A percentile compares a stretch with the other conserved stretches of the same genome.
These are phyloP conservation scores for Ptilonorhynchus violaceus DNA, from an alignment of 2,113 vertebrate genomes.

Conservation along the genomic window DNA sequence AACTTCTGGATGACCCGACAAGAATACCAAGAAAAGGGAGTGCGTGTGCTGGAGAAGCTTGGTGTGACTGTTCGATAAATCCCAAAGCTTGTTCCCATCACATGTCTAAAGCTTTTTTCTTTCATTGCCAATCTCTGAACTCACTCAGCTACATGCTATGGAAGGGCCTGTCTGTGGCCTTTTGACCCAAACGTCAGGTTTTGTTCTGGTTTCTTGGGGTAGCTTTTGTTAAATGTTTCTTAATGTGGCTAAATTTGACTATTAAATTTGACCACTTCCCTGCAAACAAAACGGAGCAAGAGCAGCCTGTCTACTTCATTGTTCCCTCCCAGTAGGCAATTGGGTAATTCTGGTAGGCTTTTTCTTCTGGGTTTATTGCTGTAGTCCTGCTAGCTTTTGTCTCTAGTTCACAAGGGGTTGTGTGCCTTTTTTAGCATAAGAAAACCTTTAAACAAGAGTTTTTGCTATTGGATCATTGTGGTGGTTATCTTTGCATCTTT, in stretches of 20 bases:
- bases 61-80: constrained; percentile 98
- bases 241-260: constrained; percentile 74
- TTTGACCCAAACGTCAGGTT: constrained; percentile 73
- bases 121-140: constrained; percentile 78
- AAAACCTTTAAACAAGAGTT: constrained; percentile 47
- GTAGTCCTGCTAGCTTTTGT: constrained; percentile 70
- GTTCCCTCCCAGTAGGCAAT: constrained; percentile 63
- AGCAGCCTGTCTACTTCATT: constrained; percentile 68
- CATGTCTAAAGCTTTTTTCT: constrained; percentile 50
- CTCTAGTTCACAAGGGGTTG: constrained; percentile 69
- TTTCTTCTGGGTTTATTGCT: constrained; percentile 70
- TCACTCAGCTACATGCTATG: constrained; percentile 70
- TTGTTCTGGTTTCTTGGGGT: constrained; percentile 71
- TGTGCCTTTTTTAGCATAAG: constrained; percentile 74
- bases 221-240: constrained; percentile 76
- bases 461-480: constrained; percentile 55
- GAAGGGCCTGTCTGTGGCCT: constrained; percentile 70
- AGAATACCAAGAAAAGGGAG: constrained; percentile 96
- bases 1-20: constrained; percentile 99
- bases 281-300: constrained; percentile 62
- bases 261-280: constrained; percentile 72
- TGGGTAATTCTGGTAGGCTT: constrained; percentile 68
- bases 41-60: constrained; percentile 96
- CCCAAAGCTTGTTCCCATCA: constrained; percentile 60
- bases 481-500: constrained; percentile 58